Percentiles rank a stretch among this genome's conserved stretches.
phyloP scores from a whole-genome alignment of 2,113 vertebrate genomes.

The Zosterops borbonicus region DNA sequence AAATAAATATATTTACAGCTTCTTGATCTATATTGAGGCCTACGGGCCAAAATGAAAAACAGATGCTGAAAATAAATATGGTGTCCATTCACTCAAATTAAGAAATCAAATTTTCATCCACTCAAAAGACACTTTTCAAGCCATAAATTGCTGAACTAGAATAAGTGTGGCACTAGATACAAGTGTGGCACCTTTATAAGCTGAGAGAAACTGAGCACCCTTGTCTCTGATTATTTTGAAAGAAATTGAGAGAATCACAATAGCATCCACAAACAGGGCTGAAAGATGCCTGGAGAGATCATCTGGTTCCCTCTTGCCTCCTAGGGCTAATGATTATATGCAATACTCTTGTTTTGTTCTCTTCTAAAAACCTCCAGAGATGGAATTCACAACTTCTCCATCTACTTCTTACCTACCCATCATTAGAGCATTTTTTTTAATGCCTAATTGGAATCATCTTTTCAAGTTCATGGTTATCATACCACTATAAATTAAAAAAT shows the following conservation, averaged over 20 bases:
- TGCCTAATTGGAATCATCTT: not conserved
- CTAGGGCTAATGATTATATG: not conserved
- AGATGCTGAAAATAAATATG: not conserved
- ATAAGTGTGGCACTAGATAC: accelerated
- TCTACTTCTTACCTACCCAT: not conserved
- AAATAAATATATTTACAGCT: not conserved
- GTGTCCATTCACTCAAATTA: not conserved
- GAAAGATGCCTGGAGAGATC: not conserved
- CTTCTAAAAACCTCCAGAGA: not conserved
- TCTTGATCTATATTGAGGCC: not conserved
- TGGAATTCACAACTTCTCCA: not conserved
- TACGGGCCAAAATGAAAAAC: not conserved
- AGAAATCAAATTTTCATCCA: not conserved
- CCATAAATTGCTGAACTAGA: not conserved
- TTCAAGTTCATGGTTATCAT: not conserved
- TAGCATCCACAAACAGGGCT: not conserved
- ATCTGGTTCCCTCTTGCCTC: not conserved
- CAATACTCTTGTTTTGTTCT: not conserved
- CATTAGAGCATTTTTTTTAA: not conserved
- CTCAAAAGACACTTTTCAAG: not conserved
- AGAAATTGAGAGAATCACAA: not conserved
- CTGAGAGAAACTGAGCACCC: not conserved
- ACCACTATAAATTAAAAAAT: not conserved
- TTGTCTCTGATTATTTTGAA: not conserved
- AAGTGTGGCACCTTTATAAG: not conserved